Percentiles rank a stretch among this genome's conserved stretches.
Evolutionary conservation across 2,888 invertebrate species (phyloP).

Genomic region (Cordilura impudica): DNA sequence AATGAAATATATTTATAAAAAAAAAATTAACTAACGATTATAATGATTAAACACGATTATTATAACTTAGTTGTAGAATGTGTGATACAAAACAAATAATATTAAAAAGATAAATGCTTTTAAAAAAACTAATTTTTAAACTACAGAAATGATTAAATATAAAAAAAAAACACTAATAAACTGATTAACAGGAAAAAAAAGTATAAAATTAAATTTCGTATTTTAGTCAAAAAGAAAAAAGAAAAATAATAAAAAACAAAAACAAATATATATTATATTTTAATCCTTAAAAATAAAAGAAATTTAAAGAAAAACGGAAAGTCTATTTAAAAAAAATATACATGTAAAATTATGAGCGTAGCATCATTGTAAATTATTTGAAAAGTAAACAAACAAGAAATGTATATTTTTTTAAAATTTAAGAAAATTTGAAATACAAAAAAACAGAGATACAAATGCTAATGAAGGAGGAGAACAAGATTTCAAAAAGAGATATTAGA

Average conservation of each 20-base stretch:
- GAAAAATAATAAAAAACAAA: constrained; percentile 20
- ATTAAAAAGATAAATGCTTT: constrained; percentile 44
- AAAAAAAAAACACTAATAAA: constrained; percentile 21
- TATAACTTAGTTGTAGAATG: constrained; percentile 64
- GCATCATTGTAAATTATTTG: constrained; percentile 56
- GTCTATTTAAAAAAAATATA: constrained; percentile 24
- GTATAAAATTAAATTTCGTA: constrained; percentile 37
- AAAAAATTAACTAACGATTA: constrained; percentile 52
- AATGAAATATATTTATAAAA: constrained; percentile 24
- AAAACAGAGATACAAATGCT: constrained; percentile 1
- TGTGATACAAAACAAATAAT: constrained; percentile 50
- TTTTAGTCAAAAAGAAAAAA: constrained; percentile 47
- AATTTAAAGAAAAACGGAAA: constrained; percentile 5
- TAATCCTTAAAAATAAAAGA: constrained; percentile 33
- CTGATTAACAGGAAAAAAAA: constrained; percentile 27
- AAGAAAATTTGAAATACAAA: constrained; percentile 23
- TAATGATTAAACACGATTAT: constrained; percentile 64
- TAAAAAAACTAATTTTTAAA: constrained; percentile 54
- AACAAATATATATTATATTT: constrained; percentile 47
- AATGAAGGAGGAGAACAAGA: not conserved
- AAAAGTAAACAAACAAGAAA: constrained; percentile 32
- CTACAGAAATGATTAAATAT: constrained; percentile 20
- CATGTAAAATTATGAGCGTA: constrained; percentile 59
- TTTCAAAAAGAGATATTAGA: no score
- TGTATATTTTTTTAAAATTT: constrained; percentile 56